phyloP scores from a whole-genome alignment of 2,888 invertebrate genomes.

The Heliconius hortense region DNA sequence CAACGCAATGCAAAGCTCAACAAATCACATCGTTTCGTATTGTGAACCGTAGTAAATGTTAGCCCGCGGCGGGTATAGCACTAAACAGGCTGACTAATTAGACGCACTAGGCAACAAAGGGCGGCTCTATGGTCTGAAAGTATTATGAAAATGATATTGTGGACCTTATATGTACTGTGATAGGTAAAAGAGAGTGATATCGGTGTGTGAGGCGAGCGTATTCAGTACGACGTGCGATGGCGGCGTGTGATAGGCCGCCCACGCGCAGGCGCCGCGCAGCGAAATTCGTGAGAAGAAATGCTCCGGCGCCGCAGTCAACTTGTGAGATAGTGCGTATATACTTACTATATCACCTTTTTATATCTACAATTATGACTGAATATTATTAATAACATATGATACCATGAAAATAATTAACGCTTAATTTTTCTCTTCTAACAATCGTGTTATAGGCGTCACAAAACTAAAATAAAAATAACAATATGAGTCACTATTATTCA shows the following conservation, averaged over 20 bases:
- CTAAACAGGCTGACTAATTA: constrained; percentile 81
- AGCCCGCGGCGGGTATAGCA: constrained; percentile 68
- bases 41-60: constrained; percentile 61
- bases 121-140: constrained; percentile 52
- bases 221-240: constrained; percentile 68
- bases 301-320: constrained; percentile 58
- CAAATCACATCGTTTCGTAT: constrained; percentile 73
- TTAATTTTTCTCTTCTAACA: neutral
- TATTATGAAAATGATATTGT: constrained; percentile 45
- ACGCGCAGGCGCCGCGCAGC: constrained; percentile 75
- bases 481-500: constrained; percentile 8
- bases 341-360: constrained; percentile 18
- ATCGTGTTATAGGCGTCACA: neutral
- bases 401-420: constrained; percentile 9
- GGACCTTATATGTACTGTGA: constrained; percentile 51
- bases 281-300: constrained; percentile 78
- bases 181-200: constrained; percentile 50
- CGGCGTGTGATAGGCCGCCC: constrained; percentile 76
- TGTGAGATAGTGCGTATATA: constrained; percentile 26
- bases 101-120: constrained; percentile 78
- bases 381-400: constrained; percentile 21
- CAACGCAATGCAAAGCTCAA: constrained; percentile 50
- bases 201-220: constrained; percentile 54
- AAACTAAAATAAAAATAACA: neutral
- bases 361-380: constrained; percentile 21